Evolutionary conservation across 2,888 invertebrate genomes (phyloP).

Genomic region (Perizoma affinitatum): DNA sequence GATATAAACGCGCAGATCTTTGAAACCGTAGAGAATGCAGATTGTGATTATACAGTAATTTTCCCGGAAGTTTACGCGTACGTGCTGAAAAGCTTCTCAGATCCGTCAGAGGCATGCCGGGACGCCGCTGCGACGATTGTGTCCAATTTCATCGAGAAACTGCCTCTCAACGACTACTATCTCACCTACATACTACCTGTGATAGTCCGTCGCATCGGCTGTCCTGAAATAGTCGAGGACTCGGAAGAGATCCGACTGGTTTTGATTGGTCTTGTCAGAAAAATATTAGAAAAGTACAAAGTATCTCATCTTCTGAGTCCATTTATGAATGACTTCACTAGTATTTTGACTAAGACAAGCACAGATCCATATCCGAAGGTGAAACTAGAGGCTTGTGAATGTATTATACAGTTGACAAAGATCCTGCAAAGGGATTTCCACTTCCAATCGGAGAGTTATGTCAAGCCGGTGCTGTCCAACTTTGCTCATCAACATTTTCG

Average conservation of each 20-base stretch:
- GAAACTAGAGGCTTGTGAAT: conserved; percentile 90
- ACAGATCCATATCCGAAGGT: conserved; percentile 92
- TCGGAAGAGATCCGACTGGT: conserved; percentile 92
- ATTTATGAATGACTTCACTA: conserved; percentile 90
- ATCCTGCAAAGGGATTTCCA: conserved; percentile 89
- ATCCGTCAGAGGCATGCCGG: conserved; percentile 86
- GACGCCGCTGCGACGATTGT: conserved; percentile 84
- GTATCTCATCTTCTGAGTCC: conserved; percentile 84
- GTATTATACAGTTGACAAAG: conserved; percentile 86
- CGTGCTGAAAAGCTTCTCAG: conserved; percentile 74
- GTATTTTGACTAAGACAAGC: conserved; percentile 88
- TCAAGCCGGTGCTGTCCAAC: conserved; percentile 89
- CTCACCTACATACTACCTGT: conserved; percentile 90
- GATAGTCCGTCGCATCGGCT: conserved; percentile 90
- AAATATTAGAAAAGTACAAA: conserved; percentile 86
- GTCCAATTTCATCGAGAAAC: conserved; percentile 79
- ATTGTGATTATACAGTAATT: conserved; percentile 63
- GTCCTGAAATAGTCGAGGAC: conserved; percentile 87
- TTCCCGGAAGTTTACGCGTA: conserved; percentile 73
- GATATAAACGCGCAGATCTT: conserved; percentile 81
- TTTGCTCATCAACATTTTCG: conserved; percentile 93
- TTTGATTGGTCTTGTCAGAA: conserved; percentile 86
- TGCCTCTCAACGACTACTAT: conserved; percentile 88
- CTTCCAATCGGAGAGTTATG: conserved; percentile 88
- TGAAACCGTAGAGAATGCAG: conserved; percentile 60